phyloP scores from a whole-genome alignment of 2,888 invertebrate species.

The Cynaeus angustus region DNA sequence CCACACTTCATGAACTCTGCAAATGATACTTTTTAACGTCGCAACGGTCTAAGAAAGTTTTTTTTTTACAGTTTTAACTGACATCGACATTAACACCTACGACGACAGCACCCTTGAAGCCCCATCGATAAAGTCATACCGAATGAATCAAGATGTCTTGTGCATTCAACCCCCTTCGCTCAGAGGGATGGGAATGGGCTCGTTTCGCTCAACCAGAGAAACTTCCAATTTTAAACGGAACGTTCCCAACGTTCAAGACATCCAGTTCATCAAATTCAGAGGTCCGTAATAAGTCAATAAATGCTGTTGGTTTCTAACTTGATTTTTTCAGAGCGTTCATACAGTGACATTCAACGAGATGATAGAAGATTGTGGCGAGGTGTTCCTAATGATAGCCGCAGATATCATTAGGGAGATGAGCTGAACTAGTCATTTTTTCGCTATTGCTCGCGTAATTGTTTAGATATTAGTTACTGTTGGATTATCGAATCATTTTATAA shows the following conservation, averaged over 20 bases:
- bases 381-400: conserved; percentile 46
- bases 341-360: conserved; percentile 75
- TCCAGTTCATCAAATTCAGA: conserved; percentile 70
- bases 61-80: conserved; percentile 73
- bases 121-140: conserved; percentile 68
- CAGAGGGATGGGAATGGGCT: conserved; percentile 62
- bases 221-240: conserved; percentile 59
- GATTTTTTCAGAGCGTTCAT: conserved; percentile 74
- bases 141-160: conserved; percentile 68
- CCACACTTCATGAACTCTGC: conserved; percentile 4
- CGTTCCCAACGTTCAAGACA: conserved; percentile 60
- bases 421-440: conserved; percentile 29
- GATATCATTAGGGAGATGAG: conserved; percentile 31
- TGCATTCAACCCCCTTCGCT: conserved; percentile 68
- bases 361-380: conserved; percentile 66
- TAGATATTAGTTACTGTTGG: not conserved
- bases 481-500: conserved; percentile 10
- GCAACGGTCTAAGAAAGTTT: not conserved
- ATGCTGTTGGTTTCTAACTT: too few species aligned
- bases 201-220: conserved; percentile 66
- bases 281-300: conserved; percentile 57
- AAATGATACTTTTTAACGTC: not conserved
- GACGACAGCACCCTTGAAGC: conserved; percentile 69
- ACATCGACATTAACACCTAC: conserved; percentile 75
- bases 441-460: too few species aligned